Conservation (phyloP, 2,113 vertebrate species). For the Malurus alboscapulatus region DNA sequence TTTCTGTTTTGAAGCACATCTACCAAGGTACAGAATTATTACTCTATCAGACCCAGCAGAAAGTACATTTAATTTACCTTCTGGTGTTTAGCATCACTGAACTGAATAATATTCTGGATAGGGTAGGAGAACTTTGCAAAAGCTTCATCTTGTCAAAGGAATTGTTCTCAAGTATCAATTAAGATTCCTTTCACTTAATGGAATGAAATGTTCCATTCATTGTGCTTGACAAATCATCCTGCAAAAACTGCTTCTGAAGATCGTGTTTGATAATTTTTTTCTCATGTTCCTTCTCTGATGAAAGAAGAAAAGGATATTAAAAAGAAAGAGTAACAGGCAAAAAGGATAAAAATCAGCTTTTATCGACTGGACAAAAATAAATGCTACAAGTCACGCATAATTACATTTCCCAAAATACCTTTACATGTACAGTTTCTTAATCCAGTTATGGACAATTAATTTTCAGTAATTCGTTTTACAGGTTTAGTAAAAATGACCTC, state of each 20-base stretch:
- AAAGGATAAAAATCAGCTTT: neutral
- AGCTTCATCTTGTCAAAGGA: neutral
- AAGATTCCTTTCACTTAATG: slow-evolving; percentile 8
- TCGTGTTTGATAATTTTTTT: neutral
- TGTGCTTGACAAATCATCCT: slow-evolving; percentile 6
- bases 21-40: neutral
- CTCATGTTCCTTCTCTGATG: neutral
- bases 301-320: neutral
- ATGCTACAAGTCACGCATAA: neutral
- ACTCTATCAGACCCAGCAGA: neutral
- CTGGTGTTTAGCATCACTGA: neutral
- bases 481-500: neutral
- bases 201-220: neutral
- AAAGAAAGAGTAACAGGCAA: neutral
- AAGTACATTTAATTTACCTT: neutral
- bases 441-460: neutral
- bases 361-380: neutral
- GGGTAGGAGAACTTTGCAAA: neutral
- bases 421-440: neutral
- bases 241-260: neutral
- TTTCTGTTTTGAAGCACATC: neutral
- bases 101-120: neutral
- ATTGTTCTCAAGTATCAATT: neutral
- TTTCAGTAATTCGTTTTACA: slow-evolving; percentile 6
- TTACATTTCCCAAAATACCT: neutral